A percentile compares a stretch with the other conserved stretches of the same genome.
phyloP scores from a whole-genome alignment of 30 jellyfish, hydroid and myxozoan genomes.

The Turritopsis rubra region DNA sequence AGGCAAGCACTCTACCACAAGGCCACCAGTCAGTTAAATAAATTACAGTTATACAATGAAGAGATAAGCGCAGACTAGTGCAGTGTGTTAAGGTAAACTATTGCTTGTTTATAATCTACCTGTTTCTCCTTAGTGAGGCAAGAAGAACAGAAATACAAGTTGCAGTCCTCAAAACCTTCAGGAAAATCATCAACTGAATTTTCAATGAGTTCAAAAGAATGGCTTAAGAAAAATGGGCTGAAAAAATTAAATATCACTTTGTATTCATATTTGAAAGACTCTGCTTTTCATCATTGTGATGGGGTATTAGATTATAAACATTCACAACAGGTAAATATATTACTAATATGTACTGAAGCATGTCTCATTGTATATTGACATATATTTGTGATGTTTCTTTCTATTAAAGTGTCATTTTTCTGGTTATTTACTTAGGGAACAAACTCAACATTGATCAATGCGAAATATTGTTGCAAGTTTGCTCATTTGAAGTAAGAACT shows the following conservation, averaged over 20 bases:
- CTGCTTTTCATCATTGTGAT: slow-evolving; percentile 74
- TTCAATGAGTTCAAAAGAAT: slow-evolving; percentile 80
- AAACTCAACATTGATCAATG: slow-evolving; percentile 51
- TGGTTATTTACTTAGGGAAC: slow-evolving; percentile 22
- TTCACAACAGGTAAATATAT: slow-evolving; percentile 5
- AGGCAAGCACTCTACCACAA: too few relatives aligned
- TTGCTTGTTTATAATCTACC: not conserved
- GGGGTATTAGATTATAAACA: slow-evolving; percentile 83
- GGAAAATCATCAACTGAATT: slow-evolving; percentile 35
- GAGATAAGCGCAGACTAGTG: too few relatives aligned
- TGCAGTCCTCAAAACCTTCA: not conserved
- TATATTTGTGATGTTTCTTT: not conserved
- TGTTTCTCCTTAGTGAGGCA: not conserved
- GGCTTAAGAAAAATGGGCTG: slow-evolving; percentile 80
- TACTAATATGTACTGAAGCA: not conserved
- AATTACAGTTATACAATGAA: not conserved
- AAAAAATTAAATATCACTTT: slow-evolving; percentile 47
- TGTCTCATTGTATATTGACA: too few relatives aligned
- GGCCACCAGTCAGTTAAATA: too few relatives aligned
- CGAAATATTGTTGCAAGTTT: slow-evolving; percentile 66
- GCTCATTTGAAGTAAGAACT: slow-evolving; percentile 74
- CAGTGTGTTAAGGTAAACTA: too few relatives aligned
- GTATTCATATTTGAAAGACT: slow-evolving; percentile 56
- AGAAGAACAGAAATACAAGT: not conserved
- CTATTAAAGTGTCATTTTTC: not conserved